Percentiles rank a stretch among this genome's conserved stretches.
Evolutionary conservation across 92 coral and sea anemone genomes (phyloP).

Genomic region (Epizoanthus scotinus): DNA sequence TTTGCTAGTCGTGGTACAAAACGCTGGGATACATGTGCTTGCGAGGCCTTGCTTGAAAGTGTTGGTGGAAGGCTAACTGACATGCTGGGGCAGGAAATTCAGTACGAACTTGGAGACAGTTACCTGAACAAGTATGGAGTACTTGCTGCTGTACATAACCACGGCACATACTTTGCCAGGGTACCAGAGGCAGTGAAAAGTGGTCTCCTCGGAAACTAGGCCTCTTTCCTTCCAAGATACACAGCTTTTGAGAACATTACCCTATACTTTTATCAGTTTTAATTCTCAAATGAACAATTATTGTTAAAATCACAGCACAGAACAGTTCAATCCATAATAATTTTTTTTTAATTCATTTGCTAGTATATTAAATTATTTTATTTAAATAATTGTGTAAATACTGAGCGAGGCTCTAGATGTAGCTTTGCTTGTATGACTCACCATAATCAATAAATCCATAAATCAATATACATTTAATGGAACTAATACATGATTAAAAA

Average conservation of each 20-base stretch:
- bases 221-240: not conserved
- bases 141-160: constrained; percentile 80
- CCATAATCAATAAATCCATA: too few species aligned
- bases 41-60: constrained; percentile 87
- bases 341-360: too few species aligned
- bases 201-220: constrained; percentile 37
- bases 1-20: constrained; percentile 93
- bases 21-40: constrained; percentile 99
- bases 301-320: too few species aligned
- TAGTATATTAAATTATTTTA: too few species aligned
- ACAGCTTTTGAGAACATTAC: not conserved
- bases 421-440: too few species aligned
- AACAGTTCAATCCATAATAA: too few species aligned
- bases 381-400: too few species aligned
- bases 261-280: not conserved
- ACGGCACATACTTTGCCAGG: constrained; percentile 62
- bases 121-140: constrained; percentile 84
- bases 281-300: not conserved
- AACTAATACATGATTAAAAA: too few species aligned
- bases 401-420: too few species aligned
- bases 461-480: too few species aligned
- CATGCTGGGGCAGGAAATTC: constrained; percentile 74
- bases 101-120: constrained; percentile 68
- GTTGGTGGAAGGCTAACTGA: constrained; percentile 90
- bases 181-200: constrained; percentile 86